These are phyloP conservation scores for Cydia fagiglandana DNA, from an alignment of 1,140 invertebrate species.

Conservation along the genomic window DNA sequence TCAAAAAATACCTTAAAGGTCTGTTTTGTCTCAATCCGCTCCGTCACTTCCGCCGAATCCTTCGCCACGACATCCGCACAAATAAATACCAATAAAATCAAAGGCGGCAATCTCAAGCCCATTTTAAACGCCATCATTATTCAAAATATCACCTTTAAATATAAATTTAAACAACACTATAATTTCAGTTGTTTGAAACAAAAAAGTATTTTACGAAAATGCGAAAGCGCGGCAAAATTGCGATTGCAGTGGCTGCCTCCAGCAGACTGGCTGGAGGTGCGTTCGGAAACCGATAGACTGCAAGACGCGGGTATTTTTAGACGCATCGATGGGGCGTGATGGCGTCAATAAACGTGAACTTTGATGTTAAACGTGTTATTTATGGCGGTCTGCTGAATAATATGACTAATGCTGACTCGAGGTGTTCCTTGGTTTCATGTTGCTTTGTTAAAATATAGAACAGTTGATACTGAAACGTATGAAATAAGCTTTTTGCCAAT, in stretches of 20 bases:
- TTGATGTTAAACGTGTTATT: constrained; percentile 25
- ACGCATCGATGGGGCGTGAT: constrained; percentile 45
- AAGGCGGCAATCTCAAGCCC: constrained; percentile 18
- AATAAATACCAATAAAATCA: constrained; percentile 27
- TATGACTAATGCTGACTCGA: constrained; percentile 6
- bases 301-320: constrained; percentile 56
- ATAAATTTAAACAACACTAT: not conserved
- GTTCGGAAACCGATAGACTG: constrained; percentile 43
- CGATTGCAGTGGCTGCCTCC: constrained; percentile 41
- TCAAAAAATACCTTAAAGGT: constrained; percentile 8
- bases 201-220: constrained; percentile 19
- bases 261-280: constrained; percentile 53
- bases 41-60: constrained; percentile 9
- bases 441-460: not conserved
- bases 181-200: not conserved
- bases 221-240: constrained; percentile 41
- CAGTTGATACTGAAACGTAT: too few relatives aligned
- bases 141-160: constrained; percentile 5
- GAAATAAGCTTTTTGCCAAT: too few relatives aligned
- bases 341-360: constrained; percentile 40
- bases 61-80: constrained; percentile 24
- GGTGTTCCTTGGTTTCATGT: not conserved
- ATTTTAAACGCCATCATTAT: constrained; percentile 15
- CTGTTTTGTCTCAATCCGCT: not conserved
- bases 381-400: not conserved